A percentile compares a stretch with the other conserved stretches of the same genome.
Conservation (phyloP, 2,888 invertebrate genomes). For the Steinernema carpocapsae region DNA sequence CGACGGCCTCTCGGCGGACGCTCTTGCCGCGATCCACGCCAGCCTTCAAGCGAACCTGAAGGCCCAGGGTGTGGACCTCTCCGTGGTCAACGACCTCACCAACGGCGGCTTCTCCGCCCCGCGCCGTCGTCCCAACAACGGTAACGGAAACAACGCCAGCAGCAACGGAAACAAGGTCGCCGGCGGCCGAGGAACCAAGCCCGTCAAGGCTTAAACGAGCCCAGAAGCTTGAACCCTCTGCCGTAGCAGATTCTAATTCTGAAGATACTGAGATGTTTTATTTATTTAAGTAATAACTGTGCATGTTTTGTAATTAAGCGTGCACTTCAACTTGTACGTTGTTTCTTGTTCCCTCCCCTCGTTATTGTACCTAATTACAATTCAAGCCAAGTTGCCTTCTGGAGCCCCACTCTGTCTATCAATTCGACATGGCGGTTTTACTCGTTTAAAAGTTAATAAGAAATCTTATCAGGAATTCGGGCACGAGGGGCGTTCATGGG, state of each 20-base stretch:
- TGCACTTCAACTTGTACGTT: not conserved
- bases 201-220: constrained; percentile 10
- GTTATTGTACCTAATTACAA: not conserved
- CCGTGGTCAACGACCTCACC: constrained; percentile 18
- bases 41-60: constrained; percentile 51
- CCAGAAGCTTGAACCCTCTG: not conserved
- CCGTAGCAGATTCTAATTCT: constrained; percentile 4
- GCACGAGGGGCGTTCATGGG: no score
- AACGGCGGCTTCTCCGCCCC: constrained; percentile 23
- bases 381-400: constrained; percentile 29
- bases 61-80: constrained; percentile 48
- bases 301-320: not conserved
- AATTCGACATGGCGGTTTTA: constrained; percentile 25
- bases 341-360: not conserved
- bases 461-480: constrained; percentile 3
- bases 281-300: constrained; percentile 31
- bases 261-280: constrained; percentile 25
- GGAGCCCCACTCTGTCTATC: not conserved
- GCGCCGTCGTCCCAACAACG: constrained; percentile 35
- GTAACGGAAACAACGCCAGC: not conserved
- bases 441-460: constrained; percentile 27
- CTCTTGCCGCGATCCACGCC: constrained; percentile 62
- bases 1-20: constrained; percentile 61
- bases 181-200: not conserved
- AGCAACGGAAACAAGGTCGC: not conserved